Evolutionary conservation across 2,888 invertebrate genomes (phyloP).

Genomic region (Acleris emargana): DNA sequence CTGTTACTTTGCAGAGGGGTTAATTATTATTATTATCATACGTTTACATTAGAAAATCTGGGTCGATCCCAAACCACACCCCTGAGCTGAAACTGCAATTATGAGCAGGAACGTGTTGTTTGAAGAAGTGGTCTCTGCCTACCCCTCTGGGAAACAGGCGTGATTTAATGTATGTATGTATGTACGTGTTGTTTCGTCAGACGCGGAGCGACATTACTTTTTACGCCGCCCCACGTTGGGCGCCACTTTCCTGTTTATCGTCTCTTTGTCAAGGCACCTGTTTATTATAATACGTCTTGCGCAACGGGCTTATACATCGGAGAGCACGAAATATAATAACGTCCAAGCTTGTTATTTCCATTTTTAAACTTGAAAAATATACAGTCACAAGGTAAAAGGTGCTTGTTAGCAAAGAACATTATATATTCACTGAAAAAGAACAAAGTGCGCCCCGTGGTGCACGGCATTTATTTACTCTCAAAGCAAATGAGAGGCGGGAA

Average conservation of each 20-base stretch:
- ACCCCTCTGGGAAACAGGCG: too few species aligned
- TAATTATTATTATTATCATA: neutral
- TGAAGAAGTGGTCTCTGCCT: too few species aligned
- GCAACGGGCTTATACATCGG: too few species aligned
- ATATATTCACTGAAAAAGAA: constrained; percentile 6
- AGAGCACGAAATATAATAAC: neutral
- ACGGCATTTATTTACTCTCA: constrained; percentile 12
- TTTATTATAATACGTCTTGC: constrained; percentile 1
- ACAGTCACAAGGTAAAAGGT: neutral
- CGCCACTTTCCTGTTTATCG: constrained; percentile 18
- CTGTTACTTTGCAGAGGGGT: too few species aligned
- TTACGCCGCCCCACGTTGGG: constrained; percentile 22
- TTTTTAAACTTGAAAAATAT: neutral
- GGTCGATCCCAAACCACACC: neutral
- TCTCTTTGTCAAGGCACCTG: constrained; percentile 6
- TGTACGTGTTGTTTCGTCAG: constrained; percentile 10
- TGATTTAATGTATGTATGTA: too few species aligned
- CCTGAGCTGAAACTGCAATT: constrained; percentile 12
- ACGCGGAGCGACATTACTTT: constrained; percentile 8
- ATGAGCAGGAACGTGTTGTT: constrained; percentile 11
- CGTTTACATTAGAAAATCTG: neutral
- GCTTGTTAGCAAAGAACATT: neutral
- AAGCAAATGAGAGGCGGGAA: constrained; percentile 5
- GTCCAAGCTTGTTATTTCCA: neutral
- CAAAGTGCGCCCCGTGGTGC: constrained; percentile 16